A percentile compares a stretch with the other conserved stretches of the same genome.
phyloP scores from a whole-genome alignment of 2,113 vertebrate genomes.

The Gymnorhina tibicen region DNA sequence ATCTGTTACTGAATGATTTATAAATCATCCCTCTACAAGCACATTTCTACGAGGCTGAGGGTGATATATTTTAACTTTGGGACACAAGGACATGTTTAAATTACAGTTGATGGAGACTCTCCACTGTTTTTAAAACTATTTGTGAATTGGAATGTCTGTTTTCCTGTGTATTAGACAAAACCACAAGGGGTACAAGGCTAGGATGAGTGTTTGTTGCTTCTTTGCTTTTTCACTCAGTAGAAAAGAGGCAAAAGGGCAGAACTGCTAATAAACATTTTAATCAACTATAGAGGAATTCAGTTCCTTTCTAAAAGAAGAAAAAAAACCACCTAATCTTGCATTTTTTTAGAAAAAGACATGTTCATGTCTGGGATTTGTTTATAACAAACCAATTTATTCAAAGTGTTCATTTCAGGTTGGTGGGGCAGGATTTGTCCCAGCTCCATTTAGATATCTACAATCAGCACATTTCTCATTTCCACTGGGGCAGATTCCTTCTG shows the following conservation, averaged over 20 bases:
- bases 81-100: conserved; percentile 47
- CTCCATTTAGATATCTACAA: neutral
- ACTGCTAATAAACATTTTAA: neutral
- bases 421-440: neutral
- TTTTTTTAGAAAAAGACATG: neutral
- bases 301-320: neutral
- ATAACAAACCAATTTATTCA: neutral
- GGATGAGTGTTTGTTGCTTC: neutral
- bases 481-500: neutral
- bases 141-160: neutral
- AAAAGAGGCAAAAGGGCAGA: neutral
- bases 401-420: neutral
- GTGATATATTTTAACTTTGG: conserved; percentile 61
- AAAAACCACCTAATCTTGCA: rapidly evolving
- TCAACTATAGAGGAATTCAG: neutral
- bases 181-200: neutral
- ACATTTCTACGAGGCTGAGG: conserved; percentile 47
- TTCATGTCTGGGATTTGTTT: neutral
- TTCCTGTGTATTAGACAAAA: neutral
- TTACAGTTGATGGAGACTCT: neutral
- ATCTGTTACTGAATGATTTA: conserved; percentile 83
- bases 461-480: neutral
- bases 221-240: neutral
- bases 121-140: neutral
- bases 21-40: conserved; percentile 67